phyloP scores from a whole-genome alignment of 1,140 invertebrate genomes.

The Drosophila punjabiensis region DNA sequence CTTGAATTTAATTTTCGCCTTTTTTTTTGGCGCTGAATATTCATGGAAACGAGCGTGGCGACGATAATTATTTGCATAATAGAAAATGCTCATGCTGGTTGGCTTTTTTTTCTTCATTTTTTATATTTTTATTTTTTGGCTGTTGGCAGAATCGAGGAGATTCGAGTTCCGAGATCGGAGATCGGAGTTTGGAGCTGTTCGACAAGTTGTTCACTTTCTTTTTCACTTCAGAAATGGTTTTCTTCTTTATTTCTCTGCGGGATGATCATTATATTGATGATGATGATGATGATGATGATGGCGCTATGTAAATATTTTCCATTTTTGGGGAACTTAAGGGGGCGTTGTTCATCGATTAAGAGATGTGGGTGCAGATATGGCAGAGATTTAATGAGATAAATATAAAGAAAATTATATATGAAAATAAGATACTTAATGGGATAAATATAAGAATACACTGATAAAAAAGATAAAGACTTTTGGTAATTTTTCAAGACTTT shows the following conservation, averaged over 20 bases:
- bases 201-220: slow-evolving; percentile 67
- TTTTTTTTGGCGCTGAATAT: slow-evolving; percentile 34
- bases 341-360: neutral
- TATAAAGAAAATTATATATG: neutral
- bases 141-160: slow-evolving; percentile 34
- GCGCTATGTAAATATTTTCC: slow-evolving; percentile 21
- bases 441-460: too few relatives aligned
- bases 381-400: neutral
- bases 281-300: slow-evolving; percentile 20
- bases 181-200: slow-evolving; percentile 9
- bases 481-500: too few relatives aligned
- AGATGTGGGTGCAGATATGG: slow-evolving; percentile 2
- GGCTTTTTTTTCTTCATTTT: slow-evolving; percentile 6
- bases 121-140: too few relatives aligned
- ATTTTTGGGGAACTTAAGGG: slow-evolving; percentile 13
- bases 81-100: slow-evolving; percentile 50
- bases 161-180: slow-evolving; percentile 2
- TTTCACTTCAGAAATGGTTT: slow-evolving; percentile 56
- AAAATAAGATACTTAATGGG: too few relatives aligned
- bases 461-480: too few relatives aligned
- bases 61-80: slow-evolving; percentile 56
- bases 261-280: slow-evolving; percentile 21
- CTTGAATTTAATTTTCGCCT: slow-evolving; percentile 23
- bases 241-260: slow-evolving; percentile 20
- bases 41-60: slow-evolving; percentile 31